Percentiles rank a stretch among this genome's conserved stretches.
Evolutionary conservation across 1,140 invertebrate species (phyloP).

Genomic region (Macrocentrus cingulum): DNA sequence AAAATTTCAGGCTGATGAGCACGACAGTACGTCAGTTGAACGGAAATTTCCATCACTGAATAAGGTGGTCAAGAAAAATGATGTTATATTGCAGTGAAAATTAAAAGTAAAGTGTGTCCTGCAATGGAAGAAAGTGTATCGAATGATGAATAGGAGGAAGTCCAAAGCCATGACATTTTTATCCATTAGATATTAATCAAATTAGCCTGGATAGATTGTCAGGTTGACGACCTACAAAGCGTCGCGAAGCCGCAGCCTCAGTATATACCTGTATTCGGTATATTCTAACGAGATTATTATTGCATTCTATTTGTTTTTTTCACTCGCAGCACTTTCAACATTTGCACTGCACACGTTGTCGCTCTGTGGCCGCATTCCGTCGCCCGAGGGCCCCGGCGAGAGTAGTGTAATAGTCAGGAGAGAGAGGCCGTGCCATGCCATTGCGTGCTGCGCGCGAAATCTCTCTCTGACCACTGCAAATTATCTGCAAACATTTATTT

Average conservation of each 20-base stretch:
- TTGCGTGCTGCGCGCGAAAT: no score
- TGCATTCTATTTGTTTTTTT: constrained; percentile 10
- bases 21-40: no score
- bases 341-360: constrained; percentile 7
- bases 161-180: no score
- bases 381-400: neutral
- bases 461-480: no score
- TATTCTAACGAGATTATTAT: constrained; percentile 9
- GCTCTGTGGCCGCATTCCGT: constrained; percentile 20
- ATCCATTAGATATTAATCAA: neutral
- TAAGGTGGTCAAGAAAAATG: no score
- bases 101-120: no score
- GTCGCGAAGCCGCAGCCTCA: neutral
- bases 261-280: neutral
- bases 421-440: neutral
- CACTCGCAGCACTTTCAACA: neutral
- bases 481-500: neutral
- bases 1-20: no score
- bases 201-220: constrained; percentile 12
- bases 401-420: neutral
- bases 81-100: no score
- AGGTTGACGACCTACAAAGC: constrained; percentile 12
- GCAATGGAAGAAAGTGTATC: no score
- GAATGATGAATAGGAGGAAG: no score
- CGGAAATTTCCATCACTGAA: no score